A percentile compares a stretch with the other conserved stretches of the same genome.
phyloP scores from a whole-genome alignment of 2,113 vertebrate genomes.

The Verasper variegatus region DNA sequence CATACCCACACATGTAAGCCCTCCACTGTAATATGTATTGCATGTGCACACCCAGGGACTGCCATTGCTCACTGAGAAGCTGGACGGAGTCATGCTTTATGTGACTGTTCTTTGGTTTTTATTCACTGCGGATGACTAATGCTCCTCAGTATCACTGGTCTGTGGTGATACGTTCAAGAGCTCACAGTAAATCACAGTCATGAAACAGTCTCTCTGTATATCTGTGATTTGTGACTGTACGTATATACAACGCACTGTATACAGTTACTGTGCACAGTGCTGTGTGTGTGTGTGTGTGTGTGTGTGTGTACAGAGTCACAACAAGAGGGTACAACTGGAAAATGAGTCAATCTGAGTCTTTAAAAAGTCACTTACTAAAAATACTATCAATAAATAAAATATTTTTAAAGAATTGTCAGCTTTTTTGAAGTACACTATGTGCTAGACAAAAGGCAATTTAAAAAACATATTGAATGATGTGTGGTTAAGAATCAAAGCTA shows the following conservation, averaged over 20 bases:
- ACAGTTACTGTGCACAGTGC: background rate
- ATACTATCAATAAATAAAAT: too few relatives aligned
- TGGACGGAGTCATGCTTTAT: background rate
- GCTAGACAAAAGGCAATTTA: background rate
- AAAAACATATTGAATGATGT: too few relatives aligned
- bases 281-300: background rate
- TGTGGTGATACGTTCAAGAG: background rate
- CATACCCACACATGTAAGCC: background rate
- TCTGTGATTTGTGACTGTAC: background rate
- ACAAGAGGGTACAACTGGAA: background rate
- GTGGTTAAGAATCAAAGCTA: too few relatives aligned
- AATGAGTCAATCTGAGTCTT: constrained; percentile 1
- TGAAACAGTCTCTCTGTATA: background rate
- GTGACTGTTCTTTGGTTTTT: background rate
- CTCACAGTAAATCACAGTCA: background rate
- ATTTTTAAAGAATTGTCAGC: too few relatives aligned
- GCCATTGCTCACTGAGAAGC: background rate
- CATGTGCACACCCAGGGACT: background rate
- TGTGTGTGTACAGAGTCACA: background rate
- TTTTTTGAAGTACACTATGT: too few relatives aligned
- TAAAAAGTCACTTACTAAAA: too few relatives aligned
- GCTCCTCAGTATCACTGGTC: background rate
- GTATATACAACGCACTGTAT: background rate
- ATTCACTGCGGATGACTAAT: constrained; percentile 1
- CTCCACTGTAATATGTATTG: background rate